Base-by-base conservation (phyloP, 1,140 invertebrate genomes). In the Teleopsis dalmanni region DNA sequence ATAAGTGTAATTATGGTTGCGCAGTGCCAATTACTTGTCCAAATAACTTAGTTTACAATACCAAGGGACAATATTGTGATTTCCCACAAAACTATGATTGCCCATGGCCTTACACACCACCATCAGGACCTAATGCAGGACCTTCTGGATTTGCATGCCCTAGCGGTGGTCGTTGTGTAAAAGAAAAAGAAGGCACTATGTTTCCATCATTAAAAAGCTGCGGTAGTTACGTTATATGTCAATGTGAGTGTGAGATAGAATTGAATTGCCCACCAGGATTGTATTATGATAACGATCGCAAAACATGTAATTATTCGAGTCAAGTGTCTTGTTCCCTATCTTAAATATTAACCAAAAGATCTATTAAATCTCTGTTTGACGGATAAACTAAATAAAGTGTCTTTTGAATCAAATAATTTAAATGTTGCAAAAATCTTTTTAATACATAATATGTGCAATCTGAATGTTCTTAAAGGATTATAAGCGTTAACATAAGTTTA, bases 261-360 rank as follows among this genome's bases (percentile, higher is more conserved):
- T 22, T 25, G 18, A 33, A n/a, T 16, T 66, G 63, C 13, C 26
- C 47, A 4, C 11, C 45, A 2, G 50, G 57, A 10, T 64, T 64
- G 35, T n/a, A n/a, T n/a, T n/a, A n/a, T n/a, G n/a, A n/a, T n/a
- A n/a, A n/a, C n/a, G n/a, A n/a, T n/a, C n/a, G n/a, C n/a, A n/a
- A n/a, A n/a, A n/a, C n/a, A n/a, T n/a, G n/a, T n/a, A n/a, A n/a
- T n/a, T n/a, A n/a, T n/a, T n/a, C n/a, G n/a, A n/a, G n/a, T n/a
- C n/a, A n/a, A n/a, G n/a, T n/a, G n/a, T n/a, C n/a, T n/a, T n/a
- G n/a, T n/a, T n/a, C n/a, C n/a, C n/a, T n/a, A n/a, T n/a, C n/a
- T n/a, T n/a, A n/a, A n/a, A n/a, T n/a, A n/a, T n/a, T n/a, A n/a
- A n/a, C n/a, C n/a, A n/a, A n/a, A n/a, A n/a, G n/a, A n/a, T n/a